Conservation (phyloP, 2,888 invertebrate genomes). For the Oxycera nigricornis region DNA sequence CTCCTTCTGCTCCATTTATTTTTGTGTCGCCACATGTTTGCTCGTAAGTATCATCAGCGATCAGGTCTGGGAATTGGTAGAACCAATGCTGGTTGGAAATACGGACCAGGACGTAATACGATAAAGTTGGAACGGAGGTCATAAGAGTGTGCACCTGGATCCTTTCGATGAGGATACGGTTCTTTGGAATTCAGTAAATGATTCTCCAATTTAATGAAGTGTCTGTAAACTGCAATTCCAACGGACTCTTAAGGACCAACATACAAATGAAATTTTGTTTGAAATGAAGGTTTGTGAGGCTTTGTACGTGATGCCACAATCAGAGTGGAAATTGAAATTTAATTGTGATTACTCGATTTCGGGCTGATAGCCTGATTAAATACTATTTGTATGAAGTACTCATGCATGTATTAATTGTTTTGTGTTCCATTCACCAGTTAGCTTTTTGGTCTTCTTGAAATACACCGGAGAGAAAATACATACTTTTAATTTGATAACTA, state of each 20-base stretch:
- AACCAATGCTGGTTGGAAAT: background rate
- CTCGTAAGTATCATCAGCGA: background rate
- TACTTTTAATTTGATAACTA: too few relatives aligned
- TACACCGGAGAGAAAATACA: too few relatives aligned
- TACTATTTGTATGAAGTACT: too few relatives aligned
- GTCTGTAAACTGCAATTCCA: background rate
- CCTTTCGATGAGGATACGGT: background rate
- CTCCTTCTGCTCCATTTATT: background rate
- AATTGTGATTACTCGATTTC: background rate
- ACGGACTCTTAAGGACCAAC: background rate
- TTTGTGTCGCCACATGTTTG: background rate
- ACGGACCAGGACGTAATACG: background rate
- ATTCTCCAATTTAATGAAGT: background rate
- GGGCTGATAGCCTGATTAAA: too few relatives aligned
- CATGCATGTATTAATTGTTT: too few relatives aligned
- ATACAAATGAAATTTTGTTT: conserved; percentile 1
- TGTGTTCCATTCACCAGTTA: too few relatives aligned
- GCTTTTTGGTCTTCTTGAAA: too few relatives aligned
- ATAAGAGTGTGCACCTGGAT: background rate
- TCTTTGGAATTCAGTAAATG: background rate
- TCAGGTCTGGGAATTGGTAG: background rate
- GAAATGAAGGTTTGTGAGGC: background rate
- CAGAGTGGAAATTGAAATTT: background rate
- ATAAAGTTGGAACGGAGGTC: conserved; percentile 3
- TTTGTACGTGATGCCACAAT: background rate